Conservation (phyloP, 2,113 vertebrate genomes). For the Anguilla rostrata region DNA sequence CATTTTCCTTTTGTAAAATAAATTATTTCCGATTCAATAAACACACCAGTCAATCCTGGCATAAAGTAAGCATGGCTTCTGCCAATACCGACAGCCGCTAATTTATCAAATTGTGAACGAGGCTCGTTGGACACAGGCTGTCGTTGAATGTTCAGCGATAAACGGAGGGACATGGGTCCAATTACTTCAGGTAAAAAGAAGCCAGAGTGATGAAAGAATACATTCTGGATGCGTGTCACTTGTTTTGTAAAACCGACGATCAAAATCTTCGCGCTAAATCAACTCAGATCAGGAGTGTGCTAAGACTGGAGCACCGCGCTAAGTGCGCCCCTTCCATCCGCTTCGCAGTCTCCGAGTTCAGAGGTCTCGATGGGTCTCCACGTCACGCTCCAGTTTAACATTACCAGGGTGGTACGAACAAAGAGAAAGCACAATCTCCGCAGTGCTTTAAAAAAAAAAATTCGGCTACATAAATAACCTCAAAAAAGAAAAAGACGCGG, state of each 20-base stretch:
- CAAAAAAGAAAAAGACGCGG: neutral
- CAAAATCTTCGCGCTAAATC: too few relatives aligned
- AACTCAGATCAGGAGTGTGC: too few relatives aligned
- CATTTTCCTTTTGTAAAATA: neutral
- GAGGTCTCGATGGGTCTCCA: too few relatives aligned
- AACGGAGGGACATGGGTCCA: too few relatives aligned
- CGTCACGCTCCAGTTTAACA: neutral
- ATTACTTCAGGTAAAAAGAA: neutral
- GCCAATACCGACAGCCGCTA: too few relatives aligned
- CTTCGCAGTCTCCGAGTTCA: too few relatives aligned
- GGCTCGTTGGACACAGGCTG: too few relatives aligned
- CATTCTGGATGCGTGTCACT: neutral
- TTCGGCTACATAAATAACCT: neutral
- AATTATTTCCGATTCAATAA: neutral
- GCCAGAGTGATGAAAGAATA: neutral
- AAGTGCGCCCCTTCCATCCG: too few relatives aligned
- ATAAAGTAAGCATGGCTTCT: too few relatives aligned
- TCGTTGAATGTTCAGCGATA: too few relatives aligned
- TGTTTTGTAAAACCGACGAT: neutral
- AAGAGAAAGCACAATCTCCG: conserved; percentile 8
- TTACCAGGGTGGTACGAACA: conserved; percentile 22
- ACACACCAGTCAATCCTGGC: neutral
- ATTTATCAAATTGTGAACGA: too few relatives aligned
- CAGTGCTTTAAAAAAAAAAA: conserved; percentile 9
- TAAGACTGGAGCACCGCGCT: too few relatives aligned